These are phyloP conservation scores for Acrocephalus arundinaceus DNA, from an alignment of 2,113 vertebrate genomes.

Conservation along the genomic window DNA sequence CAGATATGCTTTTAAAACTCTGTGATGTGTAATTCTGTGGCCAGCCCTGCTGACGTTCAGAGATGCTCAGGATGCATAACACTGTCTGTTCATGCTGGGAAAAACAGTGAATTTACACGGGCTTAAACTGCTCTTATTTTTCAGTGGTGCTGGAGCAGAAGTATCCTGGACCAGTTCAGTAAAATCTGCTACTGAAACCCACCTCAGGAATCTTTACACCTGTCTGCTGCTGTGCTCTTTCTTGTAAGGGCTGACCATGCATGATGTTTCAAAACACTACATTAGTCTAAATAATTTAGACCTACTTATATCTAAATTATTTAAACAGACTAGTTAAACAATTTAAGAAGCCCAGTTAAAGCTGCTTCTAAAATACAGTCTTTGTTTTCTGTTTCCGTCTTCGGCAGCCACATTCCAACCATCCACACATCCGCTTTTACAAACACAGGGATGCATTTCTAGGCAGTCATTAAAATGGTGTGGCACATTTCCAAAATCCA, in stretches of 20 bases:
- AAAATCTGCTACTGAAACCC: background rate
- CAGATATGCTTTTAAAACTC: background rate
- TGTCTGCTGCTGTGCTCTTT: background rate
- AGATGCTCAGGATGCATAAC: background rate
- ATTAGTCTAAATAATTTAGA: background rate
- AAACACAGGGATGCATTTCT: background rate
- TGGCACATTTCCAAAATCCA: background rate
- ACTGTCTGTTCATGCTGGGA: background rate
- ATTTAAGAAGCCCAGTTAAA: background rate
- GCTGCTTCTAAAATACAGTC: background rate
- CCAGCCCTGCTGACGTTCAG: fast-evolving
- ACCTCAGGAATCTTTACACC: background rate
- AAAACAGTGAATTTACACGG: background rate
- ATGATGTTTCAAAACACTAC: background rate
- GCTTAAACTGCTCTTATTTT: background rate
- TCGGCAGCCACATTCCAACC: background rate
- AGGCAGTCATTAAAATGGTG: background rate
- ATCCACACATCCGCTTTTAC: background rate
- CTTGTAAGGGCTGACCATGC: background rate
- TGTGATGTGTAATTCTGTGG: background rate
- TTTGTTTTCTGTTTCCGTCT: fast-evolving
- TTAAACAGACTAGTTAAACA: background rate
- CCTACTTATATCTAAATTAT: background rate
- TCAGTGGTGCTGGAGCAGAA: background rate
- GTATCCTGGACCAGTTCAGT: background rate